phyloP scores from a whole-genome alignment of 2,888 invertebrate species.

The Zeuzera pyrina region DNA sequence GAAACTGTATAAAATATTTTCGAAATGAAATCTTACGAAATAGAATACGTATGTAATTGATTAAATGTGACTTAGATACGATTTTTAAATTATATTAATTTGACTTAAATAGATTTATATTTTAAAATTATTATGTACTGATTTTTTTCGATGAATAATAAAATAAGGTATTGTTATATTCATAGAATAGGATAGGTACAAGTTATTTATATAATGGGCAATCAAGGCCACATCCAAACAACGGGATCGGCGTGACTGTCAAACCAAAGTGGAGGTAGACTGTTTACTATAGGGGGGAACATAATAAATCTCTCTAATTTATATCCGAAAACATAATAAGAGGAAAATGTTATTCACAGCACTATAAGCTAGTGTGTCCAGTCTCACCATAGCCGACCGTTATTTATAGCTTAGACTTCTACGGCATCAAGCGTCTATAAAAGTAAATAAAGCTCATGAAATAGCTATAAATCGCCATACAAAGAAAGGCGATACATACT shows the following conservation, averaged over 20 bases:
- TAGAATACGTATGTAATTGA: too few species aligned
- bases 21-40: too few species aligned
- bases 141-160: too few species aligned
- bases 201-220: constrained; percentile 34
- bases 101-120: too few species aligned
- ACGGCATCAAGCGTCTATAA: constrained; percentile 52
- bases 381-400: constrained; percentile 37
- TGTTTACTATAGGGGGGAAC: constrained; percentile 30
- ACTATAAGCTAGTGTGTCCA: constrained; percentile 45
- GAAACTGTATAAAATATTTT: too few species aligned
- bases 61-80: too few species aligned
- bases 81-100: too few species aligned
- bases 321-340: constrained; percentile 67
- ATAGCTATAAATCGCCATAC: constrained; percentile 59
- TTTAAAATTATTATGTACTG: too few species aligned
- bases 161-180: too few species aligned
- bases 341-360: constrained; percentile 61
- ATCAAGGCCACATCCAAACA: constrained; percentile 25
- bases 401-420: constrained; percentile 61
- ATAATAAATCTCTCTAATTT: constrained; percentile 67
- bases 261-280: constrained; percentile 33
- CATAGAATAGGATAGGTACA: too few species aligned
- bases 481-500: constrained; percentile 46
- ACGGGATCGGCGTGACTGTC: constrained; percentile 30
- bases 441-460: constrained; percentile 69